Evolutionary conservation across 1,140 invertebrate genomes (phyloP), one percentile per base, ranked within the genome.

Genomic region (Papilio polyxenes): DNA sequence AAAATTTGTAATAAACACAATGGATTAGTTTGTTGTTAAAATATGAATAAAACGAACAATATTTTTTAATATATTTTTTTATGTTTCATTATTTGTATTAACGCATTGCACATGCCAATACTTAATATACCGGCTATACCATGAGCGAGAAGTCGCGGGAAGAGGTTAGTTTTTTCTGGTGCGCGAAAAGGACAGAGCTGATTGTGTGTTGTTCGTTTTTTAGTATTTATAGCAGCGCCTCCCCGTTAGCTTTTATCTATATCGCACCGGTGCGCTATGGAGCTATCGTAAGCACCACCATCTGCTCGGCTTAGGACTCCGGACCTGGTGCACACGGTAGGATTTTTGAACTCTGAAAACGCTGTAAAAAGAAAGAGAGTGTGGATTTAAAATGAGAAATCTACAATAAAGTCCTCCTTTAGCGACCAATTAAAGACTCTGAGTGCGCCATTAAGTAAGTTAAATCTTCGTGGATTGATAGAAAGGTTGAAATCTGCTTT

Each of bases 191-290:
- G 90, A 91, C 86, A 86, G 88, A 89, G 82, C 80, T 83, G 85
- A 85, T 81, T 83, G 84, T 85, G 86, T 89, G n/a, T 90, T 87
- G 83, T 86, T 90, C 87, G 85, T 89, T 91, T 90, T 89, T 90
- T 85, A 59, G 90, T 82, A 89, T 93, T 91, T 92, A 92, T 91
- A 91, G 89, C 89, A 90, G 87, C 89, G 85, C 89, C 91, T 92
- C 91, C 91, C 90, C 88, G 90, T 92, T 92, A 92, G 87, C 85
- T 87, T 44, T 91, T 91, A 93, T 93, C 92, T 90, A 85, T 87
- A 92, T 92, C 91, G 85, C 51, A 82, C 84, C 83, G 87, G 92
- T 92, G 90, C 92, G 89, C 89, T 93, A 92, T 93, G 91, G 91
- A 87, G 88, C 88, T 92, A 92, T 92, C 90, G 84, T 81, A 82